Percentiles rank a stretch among this genome's conserved stretches.
Evolutionary conservation across 2,888 invertebrate genomes (phyloP).

Genomic region (Cheilosia impressa): DNA sequence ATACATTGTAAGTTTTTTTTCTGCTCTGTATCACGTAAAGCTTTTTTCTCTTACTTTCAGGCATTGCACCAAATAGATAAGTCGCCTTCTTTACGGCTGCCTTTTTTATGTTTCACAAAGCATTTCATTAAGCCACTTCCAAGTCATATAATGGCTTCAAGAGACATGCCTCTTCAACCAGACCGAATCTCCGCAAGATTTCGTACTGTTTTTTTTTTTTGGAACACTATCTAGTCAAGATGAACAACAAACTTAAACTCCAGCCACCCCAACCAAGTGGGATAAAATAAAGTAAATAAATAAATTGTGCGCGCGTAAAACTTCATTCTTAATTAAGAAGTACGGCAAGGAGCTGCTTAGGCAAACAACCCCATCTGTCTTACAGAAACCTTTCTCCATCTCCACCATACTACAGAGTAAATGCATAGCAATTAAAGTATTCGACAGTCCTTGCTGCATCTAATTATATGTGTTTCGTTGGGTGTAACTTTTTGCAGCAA

Average conservation of each 20-base stretch:
- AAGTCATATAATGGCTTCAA: slow-evolving; percentile 18
- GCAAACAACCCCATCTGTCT: slow-evolving; percentile 41
- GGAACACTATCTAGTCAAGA: background rate
- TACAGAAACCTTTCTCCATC: background rate
- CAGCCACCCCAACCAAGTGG: background rate
- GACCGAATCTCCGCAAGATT: slow-evolving; percentile 4
- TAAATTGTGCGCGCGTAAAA: slow-evolving; percentile 58
- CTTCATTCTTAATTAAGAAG: slow-evolving; percentile 68
- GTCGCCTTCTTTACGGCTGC: slow-evolving; percentile 4
- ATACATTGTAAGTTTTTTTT: background rate
- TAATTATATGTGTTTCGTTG: slow-evolving; percentile 68
- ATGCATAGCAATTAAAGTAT: slow-evolving; percentile 70
- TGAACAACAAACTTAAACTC: background rate
- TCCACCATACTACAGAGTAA: slow-evolving; percentile 10
- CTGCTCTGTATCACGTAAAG: slow-evolving; percentile 11
- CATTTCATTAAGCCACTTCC: slow-evolving; percentile 59
- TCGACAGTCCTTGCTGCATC: slow-evolving; percentile 68
- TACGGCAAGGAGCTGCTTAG: slow-evolving; percentile 28
- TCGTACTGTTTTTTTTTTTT: background rate
- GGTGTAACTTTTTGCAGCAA: slow-evolving; percentile 43
- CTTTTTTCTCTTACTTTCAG: slow-evolving; percentile 4
- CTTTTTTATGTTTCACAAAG: slow-evolving; percentile 49
- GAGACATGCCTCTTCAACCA: background rate
- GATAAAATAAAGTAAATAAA: slow-evolving; percentile 44
- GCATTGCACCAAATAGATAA: background rate